Base-by-base conservation (phyloP, 2,113 vertebrate species). In the Sebastes fasciatus region DNA sequence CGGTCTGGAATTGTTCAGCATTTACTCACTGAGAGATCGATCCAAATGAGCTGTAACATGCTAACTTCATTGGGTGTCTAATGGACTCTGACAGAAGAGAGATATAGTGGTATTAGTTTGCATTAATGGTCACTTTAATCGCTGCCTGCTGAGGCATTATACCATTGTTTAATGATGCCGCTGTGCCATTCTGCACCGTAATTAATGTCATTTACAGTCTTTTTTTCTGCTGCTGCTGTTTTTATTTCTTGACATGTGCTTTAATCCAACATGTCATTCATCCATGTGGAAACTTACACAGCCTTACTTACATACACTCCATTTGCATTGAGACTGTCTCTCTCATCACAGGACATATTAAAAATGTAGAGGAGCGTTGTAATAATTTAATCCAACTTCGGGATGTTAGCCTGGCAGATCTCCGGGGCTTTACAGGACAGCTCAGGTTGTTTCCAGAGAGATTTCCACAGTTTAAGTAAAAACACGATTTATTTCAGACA, bases 11-110 rank as follows among this genome's bases (percentile, higher is more conserved):
- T 65, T 65, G 12, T 65, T 62, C 1, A 45, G 55, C 42, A 66
- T 61, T 69, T 58, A 74, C 62, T 70, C 69, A 51, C 48, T 26
- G 12, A 63, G 62, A 81, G 70, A 63, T 40, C 45, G 69, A 68
- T 75, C 21, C 17, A 85, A 84, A 88, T 86, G 86, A 86, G 80
- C 63, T 69, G 65, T 78, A 82, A 87, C 74, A 73, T 54, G 62
- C 46, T 49, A 60, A 87, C 86, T 57, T 85, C 89, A 91, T 87
- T 92, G 76, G 69, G 80, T 45, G 54, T 86, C 89, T 90, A 91
- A 87, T 88, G 89, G 52, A 66, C 60, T 86, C 68, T 26, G 64
- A 58, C 83, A 79, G 54, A 70, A 51, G 54, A 78, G 40, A 66
- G 78, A 83, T 49, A 66, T 65, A 58, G 46, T 43, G 70, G 71